Evolutionary conservation across 2,113 vertebrate genomes (phyloP), one percentile per base, ranked within the genome.

Genomic region (Setophaga petechia): DNA sequence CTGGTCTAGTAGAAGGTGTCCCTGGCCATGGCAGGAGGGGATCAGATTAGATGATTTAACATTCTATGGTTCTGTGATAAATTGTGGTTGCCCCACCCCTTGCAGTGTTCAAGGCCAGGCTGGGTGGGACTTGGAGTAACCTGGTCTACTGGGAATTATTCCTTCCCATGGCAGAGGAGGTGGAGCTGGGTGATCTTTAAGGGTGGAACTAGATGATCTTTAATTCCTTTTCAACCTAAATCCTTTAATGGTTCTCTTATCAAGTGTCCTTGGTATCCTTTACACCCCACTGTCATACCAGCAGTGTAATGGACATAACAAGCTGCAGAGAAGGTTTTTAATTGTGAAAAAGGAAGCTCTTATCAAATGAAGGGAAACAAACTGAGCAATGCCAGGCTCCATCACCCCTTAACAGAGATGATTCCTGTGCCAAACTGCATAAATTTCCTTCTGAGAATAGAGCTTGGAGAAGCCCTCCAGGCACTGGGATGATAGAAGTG

Each of bases 1-100:
- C 20, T 46, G 39, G 7, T 54, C 46, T n/a, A n/a, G 20, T 19
- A 46, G 54, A 86, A 52, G 13, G 18, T 54, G 33, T 30, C 39
- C 44, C 20, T 67, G 23, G 23, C 27, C 15, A 10, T 0, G 0
- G 33, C 23, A 75, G 33, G 5, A 58, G 10, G 4, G 11, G 5
- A 8, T 28, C 12, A 51, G 23, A 39, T 43, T 37, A 31, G 10
- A 19, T 33, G 1, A 44, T 39, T 37, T 33, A 66, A 44, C 12
- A 23, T 58, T 73, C 58, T 31, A 5, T 37, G 14, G 23, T 58
- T 66, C 44, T 81, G 8, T 66, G 44, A 16, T 28, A 59, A 51
- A 1, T 33, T 28, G 22, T 51, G 12, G 18, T 6, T 58, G 6
- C 11, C 67, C 10, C 51, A 44, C 58, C 43, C 19, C 8, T 81